phyloP scores from a whole-genome alignment of 2,888 invertebrate genomes.

The Biston stratarius region DNA sequence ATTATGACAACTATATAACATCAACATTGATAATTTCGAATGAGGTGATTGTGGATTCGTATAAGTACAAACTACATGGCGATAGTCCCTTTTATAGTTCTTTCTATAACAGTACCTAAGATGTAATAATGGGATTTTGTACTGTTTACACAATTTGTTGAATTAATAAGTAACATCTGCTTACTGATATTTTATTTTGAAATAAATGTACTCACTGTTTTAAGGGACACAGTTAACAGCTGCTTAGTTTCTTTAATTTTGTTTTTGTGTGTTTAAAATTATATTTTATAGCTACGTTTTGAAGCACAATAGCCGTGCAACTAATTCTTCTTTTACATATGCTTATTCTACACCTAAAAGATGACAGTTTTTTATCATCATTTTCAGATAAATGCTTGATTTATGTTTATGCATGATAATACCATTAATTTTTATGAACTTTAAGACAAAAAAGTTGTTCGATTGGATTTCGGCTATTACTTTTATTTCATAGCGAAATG shows the following conservation, averaged over 20 bases:
- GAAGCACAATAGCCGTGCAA: not conserved
- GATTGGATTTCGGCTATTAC: constrained; percentile 9
- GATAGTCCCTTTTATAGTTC: no score
- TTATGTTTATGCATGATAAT: constrained; percentile 10
- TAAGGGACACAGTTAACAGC: no score
- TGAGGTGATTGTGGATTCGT: no score
- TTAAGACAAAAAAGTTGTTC: not conserved
- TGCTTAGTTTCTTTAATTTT: no score
- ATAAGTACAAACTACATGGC: no score
- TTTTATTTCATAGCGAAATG: constrained; percentile 8
- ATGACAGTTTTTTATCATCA: not conserved
- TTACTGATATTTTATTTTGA: no score
- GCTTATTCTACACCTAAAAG: not conserved
- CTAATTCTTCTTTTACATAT: not conserved
- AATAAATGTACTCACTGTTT: no score
- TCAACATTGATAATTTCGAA: no score
- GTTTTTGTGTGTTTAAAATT: no score
- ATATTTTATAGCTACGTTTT: not conserved
- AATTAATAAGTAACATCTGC: not conserved
- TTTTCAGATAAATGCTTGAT: constrained; percentile 6
- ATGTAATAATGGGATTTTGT: no score
- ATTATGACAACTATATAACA: no score
- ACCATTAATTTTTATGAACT: constrained; percentile 6
- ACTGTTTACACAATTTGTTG: not conserved
- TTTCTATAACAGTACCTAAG: no score